These are phyloP conservation scores for Pemphredon lugubris DNA, from an alignment of 2,888 invertebrate species.

Conservation along the genomic window DNA sequence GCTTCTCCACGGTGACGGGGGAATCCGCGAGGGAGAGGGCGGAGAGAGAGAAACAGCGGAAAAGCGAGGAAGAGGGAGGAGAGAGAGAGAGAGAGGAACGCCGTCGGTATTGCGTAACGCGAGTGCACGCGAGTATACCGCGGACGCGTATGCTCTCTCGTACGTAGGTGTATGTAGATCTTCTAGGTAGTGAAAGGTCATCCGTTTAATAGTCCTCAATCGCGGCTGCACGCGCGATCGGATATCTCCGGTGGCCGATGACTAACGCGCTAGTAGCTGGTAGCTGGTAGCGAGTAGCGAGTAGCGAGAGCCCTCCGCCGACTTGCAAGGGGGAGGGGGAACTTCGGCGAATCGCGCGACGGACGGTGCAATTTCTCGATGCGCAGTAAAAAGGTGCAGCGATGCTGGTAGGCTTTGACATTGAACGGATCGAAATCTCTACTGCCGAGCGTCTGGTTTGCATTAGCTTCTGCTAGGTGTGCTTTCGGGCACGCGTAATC, in stretches of 20 bases:
- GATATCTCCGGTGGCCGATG: slow-evolving; percentile 52
- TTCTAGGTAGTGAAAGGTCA: slow-evolving; percentile 65
- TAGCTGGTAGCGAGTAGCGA: too few species aligned
- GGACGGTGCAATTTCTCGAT: slow-evolving; percentile 48
- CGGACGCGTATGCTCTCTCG: slow-evolving; percentile 28
- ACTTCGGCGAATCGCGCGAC: slow-evolving; percentile 8
- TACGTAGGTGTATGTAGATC: slow-evolving; percentile 64
- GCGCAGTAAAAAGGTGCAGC: slow-evolving; percentile 59
- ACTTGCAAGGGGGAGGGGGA: too few species aligned
- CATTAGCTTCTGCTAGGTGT: background rate
- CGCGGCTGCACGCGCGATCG: slow-evolving; percentile 55
- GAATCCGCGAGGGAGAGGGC: background rate
- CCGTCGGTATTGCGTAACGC: slow-evolving; percentile 60
- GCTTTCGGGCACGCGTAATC: background rate
- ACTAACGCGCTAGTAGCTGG: slow-evolving; percentile 47
- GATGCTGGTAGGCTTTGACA: slow-evolving; percentile 50
- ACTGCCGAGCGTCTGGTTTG: slow-evolving; percentile 1
- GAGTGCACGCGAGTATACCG: slow-evolving; percentile 57
- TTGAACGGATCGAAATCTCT: slow-evolving; percentile 63
- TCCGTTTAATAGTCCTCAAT: slow-evolving; percentile 64
- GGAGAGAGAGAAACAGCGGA: slow-evolving; percentile 30
- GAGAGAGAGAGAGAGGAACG: slow-evolving; percentile 16
- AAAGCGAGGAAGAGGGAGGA: slow-evolving; percentile 26
- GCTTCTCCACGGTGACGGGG: slow-evolving; percentile 5
- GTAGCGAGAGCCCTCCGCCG: too few species aligned